These are phyloP conservation scores for Mesorhabditis spiculigera DNA, from an alignment of 2,888 invertebrate genomes.

Conservation along the genomic window DNA sequence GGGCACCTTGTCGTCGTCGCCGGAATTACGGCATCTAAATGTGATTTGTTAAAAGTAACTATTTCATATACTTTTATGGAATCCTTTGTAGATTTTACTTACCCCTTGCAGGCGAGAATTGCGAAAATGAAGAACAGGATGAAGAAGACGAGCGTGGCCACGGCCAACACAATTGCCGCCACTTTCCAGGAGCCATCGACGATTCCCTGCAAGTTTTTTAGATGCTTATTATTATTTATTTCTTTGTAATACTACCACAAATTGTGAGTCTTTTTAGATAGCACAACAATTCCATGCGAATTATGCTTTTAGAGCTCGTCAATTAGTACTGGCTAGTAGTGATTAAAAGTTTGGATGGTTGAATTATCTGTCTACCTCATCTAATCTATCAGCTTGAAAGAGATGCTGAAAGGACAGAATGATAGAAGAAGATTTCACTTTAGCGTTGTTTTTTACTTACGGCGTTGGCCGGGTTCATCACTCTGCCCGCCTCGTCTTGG, in stretches of 20 bases:
- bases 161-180: conserved; percentile 41
- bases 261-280: conserved; percentile 1
- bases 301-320: too few species aligned
- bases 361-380: too few species aligned
- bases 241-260: not conserved
- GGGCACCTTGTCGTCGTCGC: not conserved
- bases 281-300: not conserved
- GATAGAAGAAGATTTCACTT: not conserved
- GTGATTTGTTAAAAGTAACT: not conserved
- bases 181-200: conserved; percentile 42
- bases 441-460: conserved; percentile 15
- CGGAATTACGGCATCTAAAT: not conserved
- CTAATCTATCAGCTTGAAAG: not conserved
- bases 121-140: conserved; percentile 17
- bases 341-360: too few species aligned
- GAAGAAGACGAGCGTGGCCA: conserved; percentile 29
- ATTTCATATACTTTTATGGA: not conserved
- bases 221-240: conserved; percentile 18
- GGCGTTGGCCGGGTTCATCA: conserved; percentile 34
- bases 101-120: conserved; percentile 8
- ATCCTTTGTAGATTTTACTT: not conserved
- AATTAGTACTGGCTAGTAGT: too few species aligned
- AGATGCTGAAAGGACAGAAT: conserved; percentile 6
- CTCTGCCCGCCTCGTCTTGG: conserved; percentile 39
- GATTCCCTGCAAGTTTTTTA: conserved; percentile 33